A percentile compares a stretch with the other conserved stretches of the same genome.
Conservation (phyloP, 2,888 invertebrate species). For the Empis livida region DNA sequence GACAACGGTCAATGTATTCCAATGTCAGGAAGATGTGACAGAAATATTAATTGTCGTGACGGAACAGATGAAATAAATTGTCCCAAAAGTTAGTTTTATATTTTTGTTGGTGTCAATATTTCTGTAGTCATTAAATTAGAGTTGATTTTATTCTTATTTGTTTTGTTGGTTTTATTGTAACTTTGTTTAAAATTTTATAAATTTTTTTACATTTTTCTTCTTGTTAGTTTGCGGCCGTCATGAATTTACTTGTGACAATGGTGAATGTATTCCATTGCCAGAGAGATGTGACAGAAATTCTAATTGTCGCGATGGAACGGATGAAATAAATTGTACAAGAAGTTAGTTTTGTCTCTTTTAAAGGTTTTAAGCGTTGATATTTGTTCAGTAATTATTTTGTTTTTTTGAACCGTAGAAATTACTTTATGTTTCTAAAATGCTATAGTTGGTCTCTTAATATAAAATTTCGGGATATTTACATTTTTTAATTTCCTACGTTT, state of each 20-base stretch:
- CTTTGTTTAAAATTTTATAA: neutral
- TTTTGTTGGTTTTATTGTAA: neutral
- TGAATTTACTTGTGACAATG: constrained; percentile 48
- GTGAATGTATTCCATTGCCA: constrained; percentile 44
- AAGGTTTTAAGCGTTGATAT: neutral
- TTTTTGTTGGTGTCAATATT: no score
- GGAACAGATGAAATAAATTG: constrained; percentile 17
- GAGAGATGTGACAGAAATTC: constrained; percentile 39
- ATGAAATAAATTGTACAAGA: constrained; percentile 41
- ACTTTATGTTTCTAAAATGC: no score
- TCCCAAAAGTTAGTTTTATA: neutral
- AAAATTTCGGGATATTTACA: no score
- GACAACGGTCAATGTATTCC: constrained; percentile 47
- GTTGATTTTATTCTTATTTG: neutral
- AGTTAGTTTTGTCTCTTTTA: neutral
- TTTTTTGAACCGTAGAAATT: neutral
- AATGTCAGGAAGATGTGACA: constrained; percentile 44
- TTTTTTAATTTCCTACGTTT: neutral
- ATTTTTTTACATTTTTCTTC: neutral
- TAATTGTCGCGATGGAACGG: constrained; percentile 49
- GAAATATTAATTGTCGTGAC: constrained; percentile 46
- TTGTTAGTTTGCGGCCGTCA: neutral
- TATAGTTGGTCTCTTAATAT: no score
- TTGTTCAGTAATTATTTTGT: neutral
- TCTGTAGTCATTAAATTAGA: no score